Percentiles rank a stretch among this genome's conserved stretches.
phyloP scores from a whole-genome alignment of 2,888 invertebrate genomes.

The Phragmatobia fuliginosa region DNA sequence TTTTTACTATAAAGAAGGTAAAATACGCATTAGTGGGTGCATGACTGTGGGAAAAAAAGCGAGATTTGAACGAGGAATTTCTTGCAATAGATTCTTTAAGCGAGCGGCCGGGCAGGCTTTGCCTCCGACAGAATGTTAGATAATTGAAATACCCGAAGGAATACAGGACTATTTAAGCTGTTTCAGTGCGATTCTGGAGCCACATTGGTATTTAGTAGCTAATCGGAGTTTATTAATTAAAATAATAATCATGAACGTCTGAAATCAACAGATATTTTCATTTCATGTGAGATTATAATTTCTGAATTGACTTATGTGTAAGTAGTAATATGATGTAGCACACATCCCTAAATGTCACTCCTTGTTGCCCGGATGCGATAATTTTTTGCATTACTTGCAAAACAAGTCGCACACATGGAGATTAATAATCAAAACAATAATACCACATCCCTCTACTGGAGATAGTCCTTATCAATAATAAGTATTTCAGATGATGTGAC shows the following conservation, averaged over 20 bases:
- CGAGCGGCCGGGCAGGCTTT: conserved; percentile 50
- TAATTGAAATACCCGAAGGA: conserved; percentile 73
- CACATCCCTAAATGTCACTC: not conserved
- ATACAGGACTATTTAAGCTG: conserved; percentile 48
- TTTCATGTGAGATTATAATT: too few species aligned
- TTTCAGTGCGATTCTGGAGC: conserved; percentile 43
- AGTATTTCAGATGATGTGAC: too few species aligned
- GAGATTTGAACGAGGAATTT: conserved; percentile 65
- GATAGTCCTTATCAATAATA: too few species aligned
- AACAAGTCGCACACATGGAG: too few species aligned
- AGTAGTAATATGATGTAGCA: too few species aligned
- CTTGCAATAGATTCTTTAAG: conserved; percentile 67
- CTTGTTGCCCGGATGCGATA: too few species aligned
- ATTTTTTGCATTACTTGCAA: not conserved
- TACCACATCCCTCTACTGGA: too few species aligned
- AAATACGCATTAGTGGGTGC: conserved; percentile 41
- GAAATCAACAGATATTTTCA: not conserved
- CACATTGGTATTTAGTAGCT: conserved; percentile 53
- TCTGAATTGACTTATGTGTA: too few species aligned
- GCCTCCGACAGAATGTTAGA: conserved; percentile 57
- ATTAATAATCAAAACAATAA: too few species aligned
- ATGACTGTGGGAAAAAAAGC: conserved; percentile 60
- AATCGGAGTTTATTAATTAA: conserved; percentile 38
- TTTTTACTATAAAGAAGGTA: not conserved
- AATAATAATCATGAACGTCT: not conserved